Conservation (phyloP, 2,797 vertebrate species). For the Staurois parvus region DNA sequence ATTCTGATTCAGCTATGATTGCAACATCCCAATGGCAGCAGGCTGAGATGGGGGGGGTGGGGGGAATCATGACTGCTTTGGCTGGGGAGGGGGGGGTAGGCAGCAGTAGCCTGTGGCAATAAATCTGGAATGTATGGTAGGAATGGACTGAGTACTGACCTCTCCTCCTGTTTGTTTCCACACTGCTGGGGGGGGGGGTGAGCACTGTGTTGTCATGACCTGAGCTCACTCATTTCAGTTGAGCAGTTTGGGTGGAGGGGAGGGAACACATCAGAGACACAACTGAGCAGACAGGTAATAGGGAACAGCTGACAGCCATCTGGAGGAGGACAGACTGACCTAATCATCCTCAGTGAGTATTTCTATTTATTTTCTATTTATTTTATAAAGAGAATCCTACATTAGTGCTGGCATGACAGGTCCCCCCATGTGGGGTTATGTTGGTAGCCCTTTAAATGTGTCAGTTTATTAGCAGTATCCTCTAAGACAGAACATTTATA, state of each 20-base stretch:
- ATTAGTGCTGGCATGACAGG: no score
- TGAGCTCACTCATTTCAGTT: conserved; percentile 16
- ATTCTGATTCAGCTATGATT: background rate
- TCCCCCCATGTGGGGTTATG: no score
- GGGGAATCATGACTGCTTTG: background rate
- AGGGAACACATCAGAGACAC: conserved; percentile 3
- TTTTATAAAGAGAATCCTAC: background rate
- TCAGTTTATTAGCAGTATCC: no score
- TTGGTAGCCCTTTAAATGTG: no score
- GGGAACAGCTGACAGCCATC: background rate
- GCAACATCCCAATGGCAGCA: background rate
- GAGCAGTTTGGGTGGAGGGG: conserved; percentile 27
- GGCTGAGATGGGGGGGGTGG: background rate
- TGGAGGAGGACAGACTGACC: background rate
- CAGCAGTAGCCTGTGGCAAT: background rate
- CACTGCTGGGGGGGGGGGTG: background rate
- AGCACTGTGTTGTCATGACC: background rate
- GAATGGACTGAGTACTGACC: conserved; percentile 22
- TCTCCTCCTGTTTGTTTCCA: conserved; percentile 33
- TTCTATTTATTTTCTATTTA: background rate
- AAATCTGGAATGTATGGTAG: background rate
- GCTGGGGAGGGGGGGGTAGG: background rate
- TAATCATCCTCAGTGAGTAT: conserved; percentile 1
- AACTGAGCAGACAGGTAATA: background rate
- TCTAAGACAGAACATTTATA: no score